Conservation (phyloP, 2,797 vertebrate genomes). For the Molossus alvarezi region DNA sequence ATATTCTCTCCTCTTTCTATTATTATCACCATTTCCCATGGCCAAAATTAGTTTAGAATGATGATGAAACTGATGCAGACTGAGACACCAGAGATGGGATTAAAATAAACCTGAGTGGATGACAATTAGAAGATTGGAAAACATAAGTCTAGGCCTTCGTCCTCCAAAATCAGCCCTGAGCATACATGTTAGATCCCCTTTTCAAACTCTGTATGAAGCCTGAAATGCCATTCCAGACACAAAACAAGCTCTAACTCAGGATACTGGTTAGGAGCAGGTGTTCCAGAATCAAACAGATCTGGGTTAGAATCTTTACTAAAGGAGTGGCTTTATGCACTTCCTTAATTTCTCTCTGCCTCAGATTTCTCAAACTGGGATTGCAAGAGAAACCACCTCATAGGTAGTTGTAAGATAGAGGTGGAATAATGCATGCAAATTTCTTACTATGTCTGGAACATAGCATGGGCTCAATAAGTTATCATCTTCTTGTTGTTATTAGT, state of each 20-base stretch:
- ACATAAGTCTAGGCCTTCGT: neutral
- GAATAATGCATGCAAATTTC: neutral
- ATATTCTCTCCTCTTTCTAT: neutral
- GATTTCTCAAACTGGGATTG: conserved; percentile 35
- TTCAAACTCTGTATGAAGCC: neutral
- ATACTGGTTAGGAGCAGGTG: neutral
- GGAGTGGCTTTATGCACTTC: neutral
- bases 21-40: neutral
- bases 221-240: neutral
- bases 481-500: neutral
- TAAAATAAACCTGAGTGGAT: neutral
- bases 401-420: neutral
- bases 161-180: neutral
- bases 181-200: neutral
- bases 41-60: neutral
- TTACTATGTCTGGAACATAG: conserved; percentile 5
- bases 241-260: conserved; percentile 30
- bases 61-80: neutral
- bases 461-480: neutral
- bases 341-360: conserved; percentile 43
- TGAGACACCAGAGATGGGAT: neutral
- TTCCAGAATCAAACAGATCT: neutral
- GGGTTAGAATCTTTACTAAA: conserved; percentile 23
- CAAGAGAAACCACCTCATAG: neutral
- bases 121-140: conserved; percentile 6